Percentiles rank a stretch among this genome's conserved stretches.
Conservation (phyloP, 2,888 invertebrate genomes). For the Helleia helle region DNA sequence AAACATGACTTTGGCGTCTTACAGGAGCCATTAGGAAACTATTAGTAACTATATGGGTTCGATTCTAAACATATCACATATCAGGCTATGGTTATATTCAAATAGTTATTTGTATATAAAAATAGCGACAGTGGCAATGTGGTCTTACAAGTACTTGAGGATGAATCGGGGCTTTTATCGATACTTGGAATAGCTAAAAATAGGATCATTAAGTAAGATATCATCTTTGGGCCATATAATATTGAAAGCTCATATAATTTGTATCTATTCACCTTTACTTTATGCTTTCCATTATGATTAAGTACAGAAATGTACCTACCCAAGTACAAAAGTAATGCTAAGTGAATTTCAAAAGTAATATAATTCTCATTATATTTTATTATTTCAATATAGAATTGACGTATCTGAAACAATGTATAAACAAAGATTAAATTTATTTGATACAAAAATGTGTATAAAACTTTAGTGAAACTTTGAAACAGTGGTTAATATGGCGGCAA, state of each 20-base stretch:
- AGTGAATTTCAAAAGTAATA: slow-evolving; percentile 7
- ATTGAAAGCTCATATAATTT: neutral
- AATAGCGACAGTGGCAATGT: slow-evolving; percentile 14
- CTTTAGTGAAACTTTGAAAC: neutral
- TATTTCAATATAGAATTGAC: neutral
- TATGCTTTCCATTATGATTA: slow-evolving; percentile 12
- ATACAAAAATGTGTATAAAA: neutral
- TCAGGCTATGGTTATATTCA: slow-evolving; percentile 3
- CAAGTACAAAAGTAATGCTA: neutral
- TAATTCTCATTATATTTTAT: neutral
- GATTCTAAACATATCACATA: too few relatives aligned
- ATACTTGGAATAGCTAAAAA: slow-evolving; percentile 15
- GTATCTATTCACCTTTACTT: too few relatives aligned
- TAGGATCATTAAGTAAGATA: slow-evolving; percentile 12
- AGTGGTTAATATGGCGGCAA: slow-evolving; percentile 44
- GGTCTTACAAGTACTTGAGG: slow-evolving; percentile 18
- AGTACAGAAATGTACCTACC: neutral
- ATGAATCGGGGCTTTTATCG: slow-evolving; percentile 18
- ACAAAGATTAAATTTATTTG: neutral
- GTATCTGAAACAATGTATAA: neutral
- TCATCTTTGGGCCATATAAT: neutral
- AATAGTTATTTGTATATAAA: too few relatives aligned
- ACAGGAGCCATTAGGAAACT: too few relatives aligned
- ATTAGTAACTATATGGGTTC: too few relatives aligned
- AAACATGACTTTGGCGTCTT: too few relatives aligned